Conservation (phyloP, 1,140 invertebrate species). For the Ctenoplectra terminalis region DNA sequence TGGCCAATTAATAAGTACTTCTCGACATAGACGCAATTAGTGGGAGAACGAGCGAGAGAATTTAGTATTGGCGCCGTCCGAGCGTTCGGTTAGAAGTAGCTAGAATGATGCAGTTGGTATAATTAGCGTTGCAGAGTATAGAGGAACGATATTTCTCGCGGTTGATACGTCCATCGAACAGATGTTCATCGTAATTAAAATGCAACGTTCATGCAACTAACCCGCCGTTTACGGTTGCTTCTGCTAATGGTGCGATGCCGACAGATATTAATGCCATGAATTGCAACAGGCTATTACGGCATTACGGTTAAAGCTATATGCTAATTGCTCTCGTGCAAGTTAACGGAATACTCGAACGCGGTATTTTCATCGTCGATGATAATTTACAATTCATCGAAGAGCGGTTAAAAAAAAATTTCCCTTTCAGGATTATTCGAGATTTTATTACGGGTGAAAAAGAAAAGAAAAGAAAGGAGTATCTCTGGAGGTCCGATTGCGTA, state of each 20-base stretch:
- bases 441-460: no score
- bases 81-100: slow-evolving; percentile 32
- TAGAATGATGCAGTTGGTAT: slow-evolving; percentile 59
- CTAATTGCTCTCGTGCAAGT: slow-evolving; percentile 59
- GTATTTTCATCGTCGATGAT: slow-evolving; percentile 50
- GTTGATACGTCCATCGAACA: slow-evolving; percentile 66
- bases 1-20: slow-evolving; percentile 54
- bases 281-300: slow-evolving; percentile 64
- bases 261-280: slow-evolving; percentile 69
- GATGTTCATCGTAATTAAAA: slow-evolving; percentile 69
- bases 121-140: slow-evolving; percentile 54
- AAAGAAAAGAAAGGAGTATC: no score
- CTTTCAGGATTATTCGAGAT: no score
- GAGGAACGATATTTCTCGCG: slow-evolving; percentile 64
- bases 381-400: slow-evolving; percentile 30
- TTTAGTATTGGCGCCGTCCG: slow-evolving; percentile 54
- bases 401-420: no score
- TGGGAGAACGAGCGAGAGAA: slow-evolving; percentile 40
- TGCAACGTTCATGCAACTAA: slow-evolving; percentile 64
- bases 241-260: slow-evolving; percentile 65
- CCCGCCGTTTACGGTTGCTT: slow-evolving; percentile 61
- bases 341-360: slow-evolving; percentile 61
- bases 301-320: slow-evolving; percentile 58
- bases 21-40: slow-evolving; percentile 35
- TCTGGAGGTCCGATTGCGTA: no score